A percentile compares a stretch with the other conserved stretches of the same genome.
These are phyloP conservation scores for Opisthocomus hoazin DNA, from an alignment of 2,113 vertebrate genomes.

Conservation along the genomic window DNA sequence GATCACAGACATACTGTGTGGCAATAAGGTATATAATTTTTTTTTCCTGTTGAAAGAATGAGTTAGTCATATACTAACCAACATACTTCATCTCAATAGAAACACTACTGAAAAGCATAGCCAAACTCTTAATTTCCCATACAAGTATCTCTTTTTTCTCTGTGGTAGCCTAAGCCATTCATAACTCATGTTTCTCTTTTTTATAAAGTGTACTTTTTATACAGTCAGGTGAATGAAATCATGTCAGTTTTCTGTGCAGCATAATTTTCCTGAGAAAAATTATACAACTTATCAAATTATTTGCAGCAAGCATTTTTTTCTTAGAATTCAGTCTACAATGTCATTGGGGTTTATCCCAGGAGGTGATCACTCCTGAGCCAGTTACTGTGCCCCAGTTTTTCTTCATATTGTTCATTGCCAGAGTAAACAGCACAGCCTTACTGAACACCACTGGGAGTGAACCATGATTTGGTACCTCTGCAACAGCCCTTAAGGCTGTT, in stretches of 20 bases:
- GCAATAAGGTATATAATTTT: neutral
- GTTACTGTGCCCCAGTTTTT: neutral
- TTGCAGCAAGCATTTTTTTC: neutral
- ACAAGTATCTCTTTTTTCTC: neutral
- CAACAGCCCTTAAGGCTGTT: neutral
- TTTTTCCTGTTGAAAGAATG: neutral
- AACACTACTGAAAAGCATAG: neutral
- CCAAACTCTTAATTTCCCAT: neutral
- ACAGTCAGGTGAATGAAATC: neutral
- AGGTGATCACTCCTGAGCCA: neutral
- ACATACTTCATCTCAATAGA: neutral
- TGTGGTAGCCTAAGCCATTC: neutral
- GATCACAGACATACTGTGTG: neutral
- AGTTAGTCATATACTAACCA: neutral
- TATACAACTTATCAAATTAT: neutral
- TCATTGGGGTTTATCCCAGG: neutral
- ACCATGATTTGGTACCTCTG: neutral
- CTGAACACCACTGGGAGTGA: neutral
- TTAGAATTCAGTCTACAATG: neutral
- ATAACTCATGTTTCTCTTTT: neutral
- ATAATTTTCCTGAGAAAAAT: neutral
- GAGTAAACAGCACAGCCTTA: neutral
- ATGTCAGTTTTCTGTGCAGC: neutral
- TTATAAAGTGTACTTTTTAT: neutral
- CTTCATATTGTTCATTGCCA: neutral